phyloP scores from a whole-genome alignment of 2,888 invertebrate species.

The Onthophagus sagittarius region DNA sequence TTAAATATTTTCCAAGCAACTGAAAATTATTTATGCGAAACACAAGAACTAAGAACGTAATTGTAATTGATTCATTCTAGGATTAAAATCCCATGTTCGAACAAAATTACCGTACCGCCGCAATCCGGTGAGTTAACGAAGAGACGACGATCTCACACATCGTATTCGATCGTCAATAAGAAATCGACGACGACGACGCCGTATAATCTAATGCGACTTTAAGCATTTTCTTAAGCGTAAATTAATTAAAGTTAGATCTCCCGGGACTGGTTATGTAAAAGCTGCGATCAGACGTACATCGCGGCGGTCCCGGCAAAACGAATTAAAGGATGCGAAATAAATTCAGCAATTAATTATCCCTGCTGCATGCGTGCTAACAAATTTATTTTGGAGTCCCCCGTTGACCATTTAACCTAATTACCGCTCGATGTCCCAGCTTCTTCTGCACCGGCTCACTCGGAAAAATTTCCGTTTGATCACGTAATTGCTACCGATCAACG shows the following conservation, averaged over 20 bases:
- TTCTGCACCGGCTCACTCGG: background rate
- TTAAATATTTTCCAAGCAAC: too few relatives aligned
- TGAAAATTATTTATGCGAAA: too few relatives aligned
- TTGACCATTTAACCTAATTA: slow-evolving; percentile 9
- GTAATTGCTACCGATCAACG: background rate
- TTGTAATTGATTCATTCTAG: too few relatives aligned
- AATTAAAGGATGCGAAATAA: slow-evolving; percentile 1
- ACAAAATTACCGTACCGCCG: background rate
- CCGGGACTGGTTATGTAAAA: background rate
- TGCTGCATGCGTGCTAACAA: background rate
- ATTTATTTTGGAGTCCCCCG: slow-evolving; percentile 8
- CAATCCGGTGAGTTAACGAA: background rate
- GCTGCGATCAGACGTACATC: background rate
- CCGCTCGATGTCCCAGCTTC: background rate
- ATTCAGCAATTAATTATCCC: slow-evolving; percentile 12
- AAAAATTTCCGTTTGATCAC: background rate
- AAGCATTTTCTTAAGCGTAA: background rate
- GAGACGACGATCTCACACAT: background rate
- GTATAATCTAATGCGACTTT: background rate
- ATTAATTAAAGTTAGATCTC: background rate
- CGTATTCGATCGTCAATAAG: background rate
- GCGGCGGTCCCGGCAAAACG: background rate
- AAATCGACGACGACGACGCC: background rate
- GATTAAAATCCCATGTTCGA: too few relatives aligned
- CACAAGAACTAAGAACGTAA: too few relatives aligned